These are phyloP conservation scores for Rhabdomys pumilio DNA, from an alignment of 2,797 vertebrate genomes.

Conservation along the genomic window DNA sequence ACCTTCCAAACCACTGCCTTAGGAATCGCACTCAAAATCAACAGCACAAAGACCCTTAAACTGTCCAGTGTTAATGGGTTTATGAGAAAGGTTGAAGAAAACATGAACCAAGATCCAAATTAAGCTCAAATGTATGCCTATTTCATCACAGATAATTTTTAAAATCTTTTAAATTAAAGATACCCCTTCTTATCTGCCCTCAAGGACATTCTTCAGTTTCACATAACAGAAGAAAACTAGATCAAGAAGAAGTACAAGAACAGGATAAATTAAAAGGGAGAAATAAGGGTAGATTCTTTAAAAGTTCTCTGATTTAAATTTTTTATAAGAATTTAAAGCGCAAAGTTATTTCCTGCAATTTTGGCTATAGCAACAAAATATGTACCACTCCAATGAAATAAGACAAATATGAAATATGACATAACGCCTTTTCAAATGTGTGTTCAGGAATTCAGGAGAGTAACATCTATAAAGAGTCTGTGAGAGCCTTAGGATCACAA, in stretches of 20 bases:
- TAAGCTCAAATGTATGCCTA: slow-evolving; percentile 47
- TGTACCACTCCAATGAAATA: background rate
- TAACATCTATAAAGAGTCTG: background rate
- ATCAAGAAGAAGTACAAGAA: slow-evolving; percentile 10
- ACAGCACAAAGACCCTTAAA: slow-evolving; percentile 24
- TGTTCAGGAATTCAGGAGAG: slow-evolving; percentile 32
- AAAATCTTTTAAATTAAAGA: slow-evolving; percentile 42
- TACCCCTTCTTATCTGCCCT: background rate
- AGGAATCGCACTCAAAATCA: slow-evolving; percentile 33
- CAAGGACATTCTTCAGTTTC: background rate
- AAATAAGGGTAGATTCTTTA: background rate
- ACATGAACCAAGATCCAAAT: slow-evolving; percentile 53
- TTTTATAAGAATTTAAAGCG: slow-evolving; percentile 21
- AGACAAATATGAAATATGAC: slow-evolving; percentile 36
- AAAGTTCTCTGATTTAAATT: slow-evolving; percentile 37
- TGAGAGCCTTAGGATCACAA: slow-evolving; percentile 12
- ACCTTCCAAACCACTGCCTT: background rate
- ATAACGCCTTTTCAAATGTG: slow-evolving; percentile 26
- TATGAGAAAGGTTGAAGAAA: slow-evolving; percentile 57
- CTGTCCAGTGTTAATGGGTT: background rate
- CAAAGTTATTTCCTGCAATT: slow-evolving; percentile 8
- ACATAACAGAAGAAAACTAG: background rate
- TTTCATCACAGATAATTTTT: slow-evolving; percentile 39
- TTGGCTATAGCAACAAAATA: slow-evolving; percentile 54
- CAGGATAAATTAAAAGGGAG: background rate